phyloP scores from a whole-genome alignment of 2,797 vertebrate species.

The Phalloptychus januarius region DNA sequence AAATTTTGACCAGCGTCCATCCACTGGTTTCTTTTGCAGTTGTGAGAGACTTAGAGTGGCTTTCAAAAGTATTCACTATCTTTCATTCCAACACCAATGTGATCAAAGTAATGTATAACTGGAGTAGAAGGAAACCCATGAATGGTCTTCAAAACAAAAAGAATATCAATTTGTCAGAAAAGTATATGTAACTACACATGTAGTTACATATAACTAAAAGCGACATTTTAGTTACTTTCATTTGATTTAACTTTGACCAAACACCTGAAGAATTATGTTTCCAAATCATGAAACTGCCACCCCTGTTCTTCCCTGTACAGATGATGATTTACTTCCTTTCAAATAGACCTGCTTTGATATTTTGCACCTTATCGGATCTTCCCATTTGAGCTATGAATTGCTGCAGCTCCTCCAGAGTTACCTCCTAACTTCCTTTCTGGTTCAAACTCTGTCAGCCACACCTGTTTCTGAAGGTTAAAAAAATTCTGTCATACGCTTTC shows the following conservation, averaged over 20 bases:
- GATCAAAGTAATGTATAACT: neutral
- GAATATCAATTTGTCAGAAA: neutral
- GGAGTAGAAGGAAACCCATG: neutral
- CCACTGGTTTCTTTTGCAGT: neutral
- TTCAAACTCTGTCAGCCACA: too few relatives aligned
- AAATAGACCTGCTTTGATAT: neutral
- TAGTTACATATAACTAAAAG: too few relatives aligned
- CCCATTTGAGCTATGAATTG: neutral
- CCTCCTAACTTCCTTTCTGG: too few relatives aligned
- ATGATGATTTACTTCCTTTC: neutral
- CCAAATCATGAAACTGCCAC: neutral
- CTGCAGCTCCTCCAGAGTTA: neutral
- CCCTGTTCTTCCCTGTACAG: neutral
- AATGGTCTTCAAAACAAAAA: neutral
- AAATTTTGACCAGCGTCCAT: neutral
- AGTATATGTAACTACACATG: neutral
- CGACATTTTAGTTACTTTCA: too few relatives aligned
- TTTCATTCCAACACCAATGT: neutral
- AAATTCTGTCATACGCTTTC: neutral
- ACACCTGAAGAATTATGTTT: neutral
- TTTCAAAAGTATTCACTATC: neutral
- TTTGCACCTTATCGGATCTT: neutral
- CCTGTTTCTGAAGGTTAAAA: too few relatives aligned
- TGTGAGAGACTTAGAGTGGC: neutral
- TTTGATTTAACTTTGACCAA: neutral